Evolutionary conservation across 2,888 invertebrate genomes (phyloP).

Genomic region (Macrophya annulata): DNA sequence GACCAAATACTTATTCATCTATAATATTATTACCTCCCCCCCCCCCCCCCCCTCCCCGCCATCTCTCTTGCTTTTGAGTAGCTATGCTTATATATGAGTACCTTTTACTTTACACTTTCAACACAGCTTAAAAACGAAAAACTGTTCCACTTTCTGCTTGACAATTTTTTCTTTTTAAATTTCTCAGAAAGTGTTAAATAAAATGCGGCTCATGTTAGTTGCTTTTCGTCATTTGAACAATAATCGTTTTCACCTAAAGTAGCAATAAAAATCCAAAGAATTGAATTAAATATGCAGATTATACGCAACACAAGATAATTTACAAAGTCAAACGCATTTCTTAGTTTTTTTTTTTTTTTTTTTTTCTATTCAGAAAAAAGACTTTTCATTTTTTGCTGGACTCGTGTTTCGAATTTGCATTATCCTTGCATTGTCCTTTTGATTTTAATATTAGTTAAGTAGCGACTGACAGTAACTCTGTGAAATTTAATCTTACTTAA

Average conservation of each 20-base stretch:
- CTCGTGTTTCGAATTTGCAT: not conserved
- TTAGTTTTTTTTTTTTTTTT: not conserved
- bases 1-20: slow-evolving; percentile 67
- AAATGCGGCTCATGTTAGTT: not conserved
- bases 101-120: not conserved
- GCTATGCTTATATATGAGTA: slow-evolving; percentile 33
- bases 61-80: slow-evolving; percentile 26
- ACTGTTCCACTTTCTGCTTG: not conserved
- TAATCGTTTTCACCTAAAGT: not conserved
- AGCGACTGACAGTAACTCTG: not conserved
- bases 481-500: not conserved
- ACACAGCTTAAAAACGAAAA: not conserved
- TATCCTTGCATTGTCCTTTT: not conserved
- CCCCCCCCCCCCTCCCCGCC: too few species aligned
- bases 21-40: slow-evolving; percentile 10
- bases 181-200: not conserved
- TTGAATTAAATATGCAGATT: not conserved
- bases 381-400: not conserved
- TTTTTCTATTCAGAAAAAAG: not conserved
- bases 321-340: not conserved
- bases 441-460: not conserved
- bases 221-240: slow-evolving; percentile 13
- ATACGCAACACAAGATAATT: not conserved
- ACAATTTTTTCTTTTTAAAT: not conserved
- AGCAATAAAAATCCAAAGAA: not conserved